Evolutionary conservation across 2,113 vertebrate genomes (phyloP), one percentile per base, ranked within the genome.

Genomic region (Hydropotes inermis): DNA sequence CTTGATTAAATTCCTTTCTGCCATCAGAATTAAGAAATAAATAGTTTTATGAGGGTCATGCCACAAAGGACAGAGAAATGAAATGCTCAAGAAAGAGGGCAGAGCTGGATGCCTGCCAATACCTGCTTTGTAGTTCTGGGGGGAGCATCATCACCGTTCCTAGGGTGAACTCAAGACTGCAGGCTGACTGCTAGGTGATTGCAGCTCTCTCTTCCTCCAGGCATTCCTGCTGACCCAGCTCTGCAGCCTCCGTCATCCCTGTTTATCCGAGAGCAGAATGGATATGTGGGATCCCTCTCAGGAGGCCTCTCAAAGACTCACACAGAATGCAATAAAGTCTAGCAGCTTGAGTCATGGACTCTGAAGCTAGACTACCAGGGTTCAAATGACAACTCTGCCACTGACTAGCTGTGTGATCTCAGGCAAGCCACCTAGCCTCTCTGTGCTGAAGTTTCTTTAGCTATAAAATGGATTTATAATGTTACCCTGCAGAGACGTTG

Each of bases 1-100:
- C 83, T 98, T 98, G 89, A 98, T 98, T 98, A 98, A 95, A 95
- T 99, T 97, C 97, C 89, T 98, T 96, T 98, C 94, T 98, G 78
- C 89, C 95, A 92, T 87, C 25, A 7, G 86, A 98, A 98, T 98
- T 98, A 98, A 98, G 97, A 96, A 98, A 98, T 70, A 89, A 98
- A 90, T 96, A 25, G 17, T 96, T 98, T 98, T 97, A 97, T 96
- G 94, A 86, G 92, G 97, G 96, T 33, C 81, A 95, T 95, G 95
- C 94, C 91, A 89, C 47, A 55, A 98, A 98, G 92, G 95, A 96
- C 96, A 97, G 93, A 0, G 0, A 96, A 97, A 97, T 97, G 84
- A 90, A 85, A 94, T 94, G 94, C 2, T 28, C 88, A 50, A 93
- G 10, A n/a, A 87, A 96, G 87, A 94, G 74, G 79, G 86, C 0